Evolutionary conservation across 2,888 invertebrate genomes (phyloP).

Genomic region (Stenodera caucasica): DNA sequence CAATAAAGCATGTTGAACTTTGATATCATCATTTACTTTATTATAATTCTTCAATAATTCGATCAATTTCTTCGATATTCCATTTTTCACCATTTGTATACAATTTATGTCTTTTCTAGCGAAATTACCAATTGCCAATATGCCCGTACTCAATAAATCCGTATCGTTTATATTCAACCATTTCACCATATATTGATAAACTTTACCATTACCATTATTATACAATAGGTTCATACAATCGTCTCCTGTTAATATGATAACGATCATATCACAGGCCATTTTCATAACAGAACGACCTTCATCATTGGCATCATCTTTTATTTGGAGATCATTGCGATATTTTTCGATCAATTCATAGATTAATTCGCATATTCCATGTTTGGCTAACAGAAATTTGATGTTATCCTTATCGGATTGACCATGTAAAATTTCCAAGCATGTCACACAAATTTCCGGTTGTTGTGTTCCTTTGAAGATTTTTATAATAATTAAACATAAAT

Average conservation of each 20-base stretch:
- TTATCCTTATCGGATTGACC: constrained; percentile 79
- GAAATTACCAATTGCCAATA: constrained; percentile 87
- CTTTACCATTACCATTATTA: constrained; percentile 70
- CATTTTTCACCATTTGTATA: constrained; percentile 76
- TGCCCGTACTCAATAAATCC: constrained; percentile 79
- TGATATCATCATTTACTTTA: constrained; percentile 63
- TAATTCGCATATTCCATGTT: constrained; percentile 74
- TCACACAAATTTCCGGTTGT: constrained; percentile 72
- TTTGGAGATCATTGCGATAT: constrained; percentile 60
- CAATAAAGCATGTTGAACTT: constrained; percentile 71
- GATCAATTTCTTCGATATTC: constrained; percentile 72
- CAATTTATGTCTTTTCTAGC: constrained; percentile 86
- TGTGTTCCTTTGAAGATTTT: constrained; percentile 66
- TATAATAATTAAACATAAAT: constrained; percentile 56
- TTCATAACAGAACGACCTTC: constrained; percentile 73
- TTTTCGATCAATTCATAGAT: constrained; percentile 74
- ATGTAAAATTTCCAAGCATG: constrained; percentile 76
- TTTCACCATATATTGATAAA: constrained; percentile 70
- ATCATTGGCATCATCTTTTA: constrained; percentile 57
- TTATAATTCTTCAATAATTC: constrained; percentile 60
- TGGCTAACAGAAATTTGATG: constrained; percentile 75
- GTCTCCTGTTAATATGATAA: constrained; percentile 84
- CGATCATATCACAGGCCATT: constrained; percentile 82
- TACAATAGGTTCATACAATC: constrained; percentile 87
- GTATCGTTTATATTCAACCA: constrained; percentile 77